Percentiles rank a stretch among this genome's conserved stretches.
Evolutionary conservation across 2,797 vertebrate species (phyloP).

Genomic region (Lepus oiostolus): DNA sequence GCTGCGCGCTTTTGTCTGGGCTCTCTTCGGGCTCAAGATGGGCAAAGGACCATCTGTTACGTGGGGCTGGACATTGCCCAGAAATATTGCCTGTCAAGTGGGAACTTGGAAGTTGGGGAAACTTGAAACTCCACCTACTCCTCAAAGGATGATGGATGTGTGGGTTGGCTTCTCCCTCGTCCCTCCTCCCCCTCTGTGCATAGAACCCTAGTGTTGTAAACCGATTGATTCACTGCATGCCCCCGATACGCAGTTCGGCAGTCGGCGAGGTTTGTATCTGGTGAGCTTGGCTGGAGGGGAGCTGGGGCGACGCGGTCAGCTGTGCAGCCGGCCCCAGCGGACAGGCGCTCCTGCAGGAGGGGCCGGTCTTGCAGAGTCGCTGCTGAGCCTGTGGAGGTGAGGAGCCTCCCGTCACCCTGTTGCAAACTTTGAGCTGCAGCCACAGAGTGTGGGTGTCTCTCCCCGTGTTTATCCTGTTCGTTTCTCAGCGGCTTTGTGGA

Average conservation of each 20-base stretch:
- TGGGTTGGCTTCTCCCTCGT: slow-evolving; percentile 63
- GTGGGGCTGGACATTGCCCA: slow-evolving; percentile 78
- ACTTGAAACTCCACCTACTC: slow-evolving; percentile 82
- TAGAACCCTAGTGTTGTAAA: slow-evolving; percentile 64
- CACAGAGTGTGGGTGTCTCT: slow-evolving; percentile 16
- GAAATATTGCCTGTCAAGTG: slow-evolving; percentile 86
- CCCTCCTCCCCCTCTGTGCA: slow-evolving; percentile 67
- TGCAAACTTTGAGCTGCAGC: not conserved
- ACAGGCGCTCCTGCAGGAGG: slow-evolving; percentile 41
- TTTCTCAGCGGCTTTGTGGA: slow-evolving; percentile 50
- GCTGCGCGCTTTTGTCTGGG: slow-evolving; percentile 72
- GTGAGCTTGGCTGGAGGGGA: slow-evolving; percentile 23
- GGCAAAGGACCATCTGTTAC: slow-evolving; percentile 81
- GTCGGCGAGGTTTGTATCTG: slow-evolving; percentile 43
- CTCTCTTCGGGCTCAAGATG: slow-evolving; percentile 51
- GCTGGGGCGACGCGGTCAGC: slow-evolving; percentile 17
- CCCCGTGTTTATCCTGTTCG: not conserved
- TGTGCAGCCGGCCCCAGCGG: slow-evolving; percentile 25
- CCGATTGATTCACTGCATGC: slow-evolving; percentile 29
- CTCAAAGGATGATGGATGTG: slow-evolving; percentile 81
- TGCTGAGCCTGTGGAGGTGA: not conserved
- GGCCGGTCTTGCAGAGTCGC: slow-evolving; percentile 56
- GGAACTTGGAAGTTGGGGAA: slow-evolving; percentile 80
- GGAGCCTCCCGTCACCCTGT: not conserved
- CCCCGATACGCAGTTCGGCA: not conserved